Evolutionary conservation across 2,797 vertebrate species (phyloP).

Genomic region (Tamandua tetradactyla): DNA sequence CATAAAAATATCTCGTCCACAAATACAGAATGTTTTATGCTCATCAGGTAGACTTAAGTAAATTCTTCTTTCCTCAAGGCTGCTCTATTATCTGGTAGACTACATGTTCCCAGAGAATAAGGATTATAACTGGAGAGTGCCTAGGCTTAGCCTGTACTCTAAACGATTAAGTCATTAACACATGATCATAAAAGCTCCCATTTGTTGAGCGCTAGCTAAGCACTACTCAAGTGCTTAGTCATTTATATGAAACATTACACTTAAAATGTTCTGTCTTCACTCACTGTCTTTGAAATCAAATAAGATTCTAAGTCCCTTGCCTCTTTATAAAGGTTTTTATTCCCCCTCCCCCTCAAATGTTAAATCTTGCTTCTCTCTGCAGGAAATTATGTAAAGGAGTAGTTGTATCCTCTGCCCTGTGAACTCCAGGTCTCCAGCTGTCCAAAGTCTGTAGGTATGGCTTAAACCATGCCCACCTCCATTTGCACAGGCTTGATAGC

Average conservation of each 20-base stretch:
- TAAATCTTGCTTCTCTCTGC: background rate
- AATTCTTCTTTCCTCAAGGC: background rate
- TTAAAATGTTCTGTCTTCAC: background rate
- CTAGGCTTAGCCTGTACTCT: background rate
- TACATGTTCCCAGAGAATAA: background rate
- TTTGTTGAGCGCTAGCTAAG: background rate
- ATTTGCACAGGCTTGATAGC: background rate
- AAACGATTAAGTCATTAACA: background rate
- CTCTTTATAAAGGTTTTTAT: background rate
- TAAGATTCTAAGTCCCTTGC: background rate
- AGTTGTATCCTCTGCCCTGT: background rate
- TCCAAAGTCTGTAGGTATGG: too few species aligned
- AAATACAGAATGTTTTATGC: background rate
- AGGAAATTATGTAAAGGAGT: background rate
- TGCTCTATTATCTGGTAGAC: background rate
- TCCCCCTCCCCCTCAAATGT: background rate
- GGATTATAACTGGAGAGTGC: background rate
- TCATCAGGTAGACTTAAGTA: background rate
- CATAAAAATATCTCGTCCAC: background rate
- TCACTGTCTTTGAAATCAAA: constrained; percentile 11
- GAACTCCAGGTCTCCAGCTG: background rate
- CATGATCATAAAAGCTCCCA: background rate
- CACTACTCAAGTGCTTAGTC: background rate
- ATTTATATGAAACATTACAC: background rate
- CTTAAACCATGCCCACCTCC: background rate